phyloP scores from a whole-genome alignment of 2,113 vertebrate species.

The Nanger granti region DNA sequence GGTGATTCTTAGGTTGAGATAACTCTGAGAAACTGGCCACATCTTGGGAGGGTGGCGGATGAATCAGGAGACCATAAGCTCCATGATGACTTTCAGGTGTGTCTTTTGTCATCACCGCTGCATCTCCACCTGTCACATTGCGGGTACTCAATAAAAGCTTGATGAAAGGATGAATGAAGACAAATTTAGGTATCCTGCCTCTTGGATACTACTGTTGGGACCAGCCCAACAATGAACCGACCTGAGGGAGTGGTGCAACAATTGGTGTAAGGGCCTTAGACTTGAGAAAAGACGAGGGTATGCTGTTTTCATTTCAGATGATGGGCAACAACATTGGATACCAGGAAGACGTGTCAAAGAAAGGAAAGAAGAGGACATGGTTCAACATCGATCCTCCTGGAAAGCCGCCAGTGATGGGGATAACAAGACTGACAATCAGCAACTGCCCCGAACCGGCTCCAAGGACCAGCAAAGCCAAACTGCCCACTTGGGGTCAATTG shows the following conservation, averaged over 20 bases:
- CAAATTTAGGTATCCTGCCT: not conserved
- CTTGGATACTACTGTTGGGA: not conserved
- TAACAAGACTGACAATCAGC: not conserved
- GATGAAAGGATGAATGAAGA: not conserved
- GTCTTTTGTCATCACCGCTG: not conserved
- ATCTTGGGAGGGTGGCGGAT: not conserved
- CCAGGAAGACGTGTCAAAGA: not conserved
- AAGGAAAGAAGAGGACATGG: not conserved
- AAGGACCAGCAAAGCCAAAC: not conserved
- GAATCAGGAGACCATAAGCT: not conserved
- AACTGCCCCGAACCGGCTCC: rapidly evolving
- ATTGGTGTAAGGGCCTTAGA: not conserved
- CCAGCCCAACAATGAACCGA: not conserved
- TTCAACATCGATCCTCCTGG: not conserved
- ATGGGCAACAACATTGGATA: not conserved
- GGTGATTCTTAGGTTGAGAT: not conserved
- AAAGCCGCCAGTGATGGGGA: not conserved
- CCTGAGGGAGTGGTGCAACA: not conserved
- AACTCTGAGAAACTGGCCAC: not conserved
- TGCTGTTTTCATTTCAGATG: not conserved
- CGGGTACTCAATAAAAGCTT: not conserved
- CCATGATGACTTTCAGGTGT: not conserved
- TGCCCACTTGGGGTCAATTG: not conserved
- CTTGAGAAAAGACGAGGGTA: not conserved
- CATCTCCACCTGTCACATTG: not conserved